Conservation (phyloP, 2,888 invertebrate species). For the Drosophila yooni region DNA sequence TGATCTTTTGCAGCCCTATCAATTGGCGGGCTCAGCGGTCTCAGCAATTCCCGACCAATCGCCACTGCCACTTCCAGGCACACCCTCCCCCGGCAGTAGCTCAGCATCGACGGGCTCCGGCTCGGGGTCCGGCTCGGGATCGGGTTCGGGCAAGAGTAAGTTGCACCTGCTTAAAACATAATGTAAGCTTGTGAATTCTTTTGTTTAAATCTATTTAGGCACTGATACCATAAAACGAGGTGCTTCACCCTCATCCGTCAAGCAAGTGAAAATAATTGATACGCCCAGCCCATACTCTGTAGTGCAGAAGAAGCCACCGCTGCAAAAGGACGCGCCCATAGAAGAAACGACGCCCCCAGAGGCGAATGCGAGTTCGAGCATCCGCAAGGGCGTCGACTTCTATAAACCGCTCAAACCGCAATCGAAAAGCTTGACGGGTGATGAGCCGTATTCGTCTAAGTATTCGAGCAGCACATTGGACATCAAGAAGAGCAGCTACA, state of each 20-base stretch:
- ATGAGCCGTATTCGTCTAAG: constrained; percentile 65
- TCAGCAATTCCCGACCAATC: constrained; percentile 87
- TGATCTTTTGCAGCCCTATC: constrained; percentile 84
- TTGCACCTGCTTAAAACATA: not conserved
- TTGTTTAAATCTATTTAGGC: constrained; percentile 63
- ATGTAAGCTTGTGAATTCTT: not conserved
- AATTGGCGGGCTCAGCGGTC: constrained; percentile 87
- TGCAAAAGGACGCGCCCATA: constrained; percentile 72
- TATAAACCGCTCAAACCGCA: constrained; percentile 82
- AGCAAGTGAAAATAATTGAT: constrained; percentile 83
- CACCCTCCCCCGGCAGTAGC: constrained; percentile 93
- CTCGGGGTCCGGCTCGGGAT: constrained; percentile 88
- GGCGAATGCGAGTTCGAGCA: constrained; percentile 45
- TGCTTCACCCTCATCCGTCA: constrained; percentile 84
- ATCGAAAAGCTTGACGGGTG: constrained; percentile 65
- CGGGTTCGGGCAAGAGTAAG: constrained; percentile 86
- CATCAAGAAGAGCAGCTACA: constrained; percentile 70
- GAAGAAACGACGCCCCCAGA: constrained; percentile 69
- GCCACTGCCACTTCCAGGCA: constrained; percentile 90
- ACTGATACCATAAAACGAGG: constrained; percentile 85
- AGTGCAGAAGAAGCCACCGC: constrained; percentile 78
- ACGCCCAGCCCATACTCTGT: constrained; percentile 84
- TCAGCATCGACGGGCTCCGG: constrained; percentile 93
- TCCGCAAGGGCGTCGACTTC: constrained; percentile 80
- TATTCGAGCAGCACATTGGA: constrained; percentile 65